A percentile compares a stretch with the other conserved stretches of the same genome.
Conservation (phyloP, 2,113 vertebrate species). For the Amazona vittata region DNA sequence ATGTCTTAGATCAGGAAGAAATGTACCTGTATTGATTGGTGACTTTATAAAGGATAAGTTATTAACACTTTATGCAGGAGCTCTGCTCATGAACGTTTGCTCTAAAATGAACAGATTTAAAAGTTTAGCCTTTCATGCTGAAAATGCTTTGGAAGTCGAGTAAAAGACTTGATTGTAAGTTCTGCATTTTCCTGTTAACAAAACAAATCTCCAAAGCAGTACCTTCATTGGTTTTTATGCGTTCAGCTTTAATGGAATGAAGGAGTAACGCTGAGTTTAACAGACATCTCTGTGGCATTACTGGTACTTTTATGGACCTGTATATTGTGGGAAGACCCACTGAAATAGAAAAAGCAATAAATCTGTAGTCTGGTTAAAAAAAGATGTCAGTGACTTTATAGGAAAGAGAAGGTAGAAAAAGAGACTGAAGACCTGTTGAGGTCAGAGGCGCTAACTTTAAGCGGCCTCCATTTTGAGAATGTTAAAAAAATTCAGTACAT, state of each 20-base stretch:
- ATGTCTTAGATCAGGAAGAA: background rate
- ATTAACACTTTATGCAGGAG: background rate
- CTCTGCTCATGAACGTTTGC: background rate
- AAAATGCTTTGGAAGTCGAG: background rate
- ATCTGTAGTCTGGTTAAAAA: background rate
- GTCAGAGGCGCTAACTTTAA: background rate
- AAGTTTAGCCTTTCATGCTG: background rate
- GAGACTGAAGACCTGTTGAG: background rate
- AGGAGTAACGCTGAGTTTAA: background rate
- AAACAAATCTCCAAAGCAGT: background rate
- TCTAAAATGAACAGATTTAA: background rate
- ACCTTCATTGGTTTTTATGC: background rate
- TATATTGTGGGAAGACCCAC: background rate
- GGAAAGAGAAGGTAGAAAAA: background rate
- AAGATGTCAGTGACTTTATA: background rate
- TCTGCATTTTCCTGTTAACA: background rate
- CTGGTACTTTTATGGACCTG: background rate
- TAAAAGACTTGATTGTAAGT: background rate
- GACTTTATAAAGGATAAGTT: background rate
- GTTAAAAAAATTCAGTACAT: background rate
- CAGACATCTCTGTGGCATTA: background rate
- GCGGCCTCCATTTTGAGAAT: background rate
- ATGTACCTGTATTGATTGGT: background rate
- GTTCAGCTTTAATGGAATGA: background rate
- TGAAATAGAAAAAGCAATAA: background rate